Evolutionary conservation across 35 echinoderm and acorn worm species (phyloP), one percentile per base, ranked within the genome.

Genomic region (Apostichopus japonicus): DNA sequence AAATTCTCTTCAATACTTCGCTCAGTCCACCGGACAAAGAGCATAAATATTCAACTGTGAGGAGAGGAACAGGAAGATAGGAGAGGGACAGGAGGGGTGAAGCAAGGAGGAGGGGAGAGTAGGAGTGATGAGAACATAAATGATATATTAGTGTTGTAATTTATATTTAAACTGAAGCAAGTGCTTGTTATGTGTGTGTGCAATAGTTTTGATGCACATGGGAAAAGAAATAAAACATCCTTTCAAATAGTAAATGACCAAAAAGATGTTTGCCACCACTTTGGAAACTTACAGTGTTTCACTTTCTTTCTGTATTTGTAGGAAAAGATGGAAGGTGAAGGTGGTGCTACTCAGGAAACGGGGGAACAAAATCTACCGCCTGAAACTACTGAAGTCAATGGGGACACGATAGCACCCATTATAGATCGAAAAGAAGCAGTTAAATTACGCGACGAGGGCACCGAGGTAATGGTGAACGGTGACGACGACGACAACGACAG

Each of bases 261-360:
- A 44, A 4, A 44, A 44, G 2, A 44, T 44, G 33, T 44, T 44
- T 44, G 33, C 33, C 33, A 44, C 33, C 33, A 44, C 33, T 44
- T 44, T 44, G 33, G 33, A 44, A 44, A 44, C 33, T 44, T 44
- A 44, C 33, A 44, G 33, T 33, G 2, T 44, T 44, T 44, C 33
- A 23, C 4, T 73, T 75, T 75, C 22, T 7, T 19, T 73, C n/a
- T 16, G 11, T 75, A 14, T 19, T 75, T 27, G 27, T 51, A 79
- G 71, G 77, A 79, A 53, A 79, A 58, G 17, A 91, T 91, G 90
- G 90, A 91, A 53, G 90, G 51, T 24, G 77, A 78, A 53, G 90
- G 54, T 5, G 90, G 6, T 19, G 54, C 53, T 11, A 91, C 54
- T 22, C 61, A 73, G 24, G 86, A 78, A n/a, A 91, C 14, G 33